phyloP scores from a whole-genome alignment of 1,140 invertebrate genomes.

The Teleopsis dalmanni region DNA sequence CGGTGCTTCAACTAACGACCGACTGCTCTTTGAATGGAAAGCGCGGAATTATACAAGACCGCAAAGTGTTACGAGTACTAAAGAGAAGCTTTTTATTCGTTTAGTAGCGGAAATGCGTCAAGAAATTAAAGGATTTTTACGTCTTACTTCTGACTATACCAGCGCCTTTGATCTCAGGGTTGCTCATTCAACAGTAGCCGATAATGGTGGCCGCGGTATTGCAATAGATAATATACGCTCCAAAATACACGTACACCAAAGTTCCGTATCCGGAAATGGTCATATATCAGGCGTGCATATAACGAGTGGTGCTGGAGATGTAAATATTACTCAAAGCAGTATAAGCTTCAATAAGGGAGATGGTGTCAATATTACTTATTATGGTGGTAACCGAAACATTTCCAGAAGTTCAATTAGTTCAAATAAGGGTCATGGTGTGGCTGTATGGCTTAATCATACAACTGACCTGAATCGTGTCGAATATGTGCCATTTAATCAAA shows the following conservation, averaged over 20 bases:
- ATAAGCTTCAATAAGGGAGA: slow-evolving; percentile 90
- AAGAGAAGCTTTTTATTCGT: slow-evolving; percentile 67
- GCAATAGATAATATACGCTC: slow-evolving; percentile 77
- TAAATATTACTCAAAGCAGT: slow-evolving; percentile 83
- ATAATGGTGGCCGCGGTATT: slow-evolving; percentile 90
- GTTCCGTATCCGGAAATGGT: slow-evolving; percentile 76
- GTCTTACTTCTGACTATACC: slow-evolving; percentile 65
- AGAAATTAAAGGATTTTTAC: slow-evolving; percentile 64
- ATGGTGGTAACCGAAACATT: slow-evolving; percentile 82
- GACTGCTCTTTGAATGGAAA: slow-evolving; percentile 58
- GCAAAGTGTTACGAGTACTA: slow-evolving; percentile 72
- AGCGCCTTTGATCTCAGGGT: slow-evolving; percentile 86
- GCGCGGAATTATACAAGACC: slow-evolving; percentile 73
- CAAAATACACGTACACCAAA: slow-evolving; percentile 69
- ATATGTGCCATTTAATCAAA: slow-evolving; percentile 71
- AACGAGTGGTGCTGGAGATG: slow-evolving; percentile 75
- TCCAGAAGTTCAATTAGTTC: slow-evolving; percentile 71
- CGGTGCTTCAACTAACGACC: slow-evolving; percentile 61
- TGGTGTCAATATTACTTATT: slow-evolving; percentile 83
- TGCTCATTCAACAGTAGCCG: slow-evolving; percentile 70
- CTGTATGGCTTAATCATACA: slow-evolving; percentile 83
- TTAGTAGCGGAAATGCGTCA: slow-evolving; percentile 62
- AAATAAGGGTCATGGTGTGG: slow-evolving; percentile 77
- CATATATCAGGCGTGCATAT: slow-evolving; percentile 84
- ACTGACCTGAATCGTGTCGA: slow-evolving; percentile 58